These are phyloP conservation scores for Patagioenas fasciata DNA, from an alignment of 2,113 vertebrate genomes.

Conservation along the genomic window DNA sequence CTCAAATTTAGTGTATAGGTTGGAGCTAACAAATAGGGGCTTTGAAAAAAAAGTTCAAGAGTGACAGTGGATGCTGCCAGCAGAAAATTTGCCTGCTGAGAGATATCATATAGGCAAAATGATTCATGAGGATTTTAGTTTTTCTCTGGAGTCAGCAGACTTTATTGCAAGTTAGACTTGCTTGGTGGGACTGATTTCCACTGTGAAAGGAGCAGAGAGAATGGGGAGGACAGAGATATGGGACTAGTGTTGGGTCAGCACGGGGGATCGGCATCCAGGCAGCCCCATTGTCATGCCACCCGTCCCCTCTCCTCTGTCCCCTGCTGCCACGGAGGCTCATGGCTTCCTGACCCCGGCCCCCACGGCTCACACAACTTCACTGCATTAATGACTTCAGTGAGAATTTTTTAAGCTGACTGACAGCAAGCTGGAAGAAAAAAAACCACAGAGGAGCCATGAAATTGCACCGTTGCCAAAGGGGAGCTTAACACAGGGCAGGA, in stretches of 20 bases:
- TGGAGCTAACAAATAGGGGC: not conserved
- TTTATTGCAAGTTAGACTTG: not conserved
- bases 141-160: conserved; percentile 39
- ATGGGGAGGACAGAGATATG: not conserved
- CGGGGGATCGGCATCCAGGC: not conserved
- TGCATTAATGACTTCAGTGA: conserved; percentile 34
- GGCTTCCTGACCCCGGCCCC: conserved; percentile 26
- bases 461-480: not conserved
- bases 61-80: not conserved
- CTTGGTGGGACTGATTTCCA: not conserved
- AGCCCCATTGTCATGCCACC: not conserved
- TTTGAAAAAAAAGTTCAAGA: not conserved
- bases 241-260: not conserved
- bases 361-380: not conserved
- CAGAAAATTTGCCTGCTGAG: conserved; percentile 23
- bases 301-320: not conserved
- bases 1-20: not conserved
- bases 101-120: not conserved
- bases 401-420: conserved; percentile 54
- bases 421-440: not conserved
- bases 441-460: not conserved
- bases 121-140: conserved; percentile 37
- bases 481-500: not conserved
- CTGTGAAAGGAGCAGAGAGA: not conserved
- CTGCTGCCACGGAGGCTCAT: not conserved